phyloP scores from a whole-genome alignment of 2,888 invertebrate genomes.

The Trichopoda pennipes region DNA sequence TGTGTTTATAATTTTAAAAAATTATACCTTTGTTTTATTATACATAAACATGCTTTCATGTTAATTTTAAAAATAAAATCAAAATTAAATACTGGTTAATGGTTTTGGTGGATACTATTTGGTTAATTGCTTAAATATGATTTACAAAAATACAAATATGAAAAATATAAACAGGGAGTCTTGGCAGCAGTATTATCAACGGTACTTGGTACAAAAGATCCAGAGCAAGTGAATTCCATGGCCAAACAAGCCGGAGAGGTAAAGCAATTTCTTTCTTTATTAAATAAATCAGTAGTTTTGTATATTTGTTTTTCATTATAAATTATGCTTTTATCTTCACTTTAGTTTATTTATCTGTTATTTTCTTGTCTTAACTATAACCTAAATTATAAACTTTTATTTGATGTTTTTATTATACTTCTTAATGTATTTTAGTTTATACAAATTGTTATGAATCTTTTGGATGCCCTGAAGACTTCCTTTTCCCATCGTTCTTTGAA shows the following conservation, averaged over 20 bases:
- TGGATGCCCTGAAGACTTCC: conserved; percentile 95
- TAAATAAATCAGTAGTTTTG: conserved; percentile 46
- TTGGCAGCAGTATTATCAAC: conserved; percentile 95
- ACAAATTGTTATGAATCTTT: conserved; percentile 93
- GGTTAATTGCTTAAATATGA: conserved; percentile 79
- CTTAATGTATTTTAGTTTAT: conserved; percentile 86
- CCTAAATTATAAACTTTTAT: conserved; percentile 9
- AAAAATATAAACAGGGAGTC: conserved; percentile 86
- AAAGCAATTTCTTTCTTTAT: conserved; percentile 81
- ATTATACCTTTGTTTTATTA: conserved; percentile 43
- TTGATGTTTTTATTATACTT: conserved; percentile 39
- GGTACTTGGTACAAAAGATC: conserved; percentile 94
- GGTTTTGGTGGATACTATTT: conserved; percentile 65
- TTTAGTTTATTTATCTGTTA: conserved; percentile 55
- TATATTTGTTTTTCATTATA: conserved; percentile 69
- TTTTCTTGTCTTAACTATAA: conserved; percentile 32
- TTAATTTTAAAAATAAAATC: conserved; percentile 52
- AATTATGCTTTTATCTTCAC: conserved; percentile 65
- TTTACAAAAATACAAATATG: conserved; percentile 63
- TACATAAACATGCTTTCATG: conserved; percentile 55
- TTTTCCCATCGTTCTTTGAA: conserved; percentile 94
- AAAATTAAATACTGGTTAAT: conserved; percentile 66
- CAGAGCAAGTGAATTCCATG: conserved; percentile 95
- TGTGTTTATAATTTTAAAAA: conserved; percentile 47
- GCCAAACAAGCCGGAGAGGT: conserved; percentile 98